phyloP scores from a whole-genome alignment of 2,797 vertebrate species.

The Tamandua tetradactyla region DNA sequence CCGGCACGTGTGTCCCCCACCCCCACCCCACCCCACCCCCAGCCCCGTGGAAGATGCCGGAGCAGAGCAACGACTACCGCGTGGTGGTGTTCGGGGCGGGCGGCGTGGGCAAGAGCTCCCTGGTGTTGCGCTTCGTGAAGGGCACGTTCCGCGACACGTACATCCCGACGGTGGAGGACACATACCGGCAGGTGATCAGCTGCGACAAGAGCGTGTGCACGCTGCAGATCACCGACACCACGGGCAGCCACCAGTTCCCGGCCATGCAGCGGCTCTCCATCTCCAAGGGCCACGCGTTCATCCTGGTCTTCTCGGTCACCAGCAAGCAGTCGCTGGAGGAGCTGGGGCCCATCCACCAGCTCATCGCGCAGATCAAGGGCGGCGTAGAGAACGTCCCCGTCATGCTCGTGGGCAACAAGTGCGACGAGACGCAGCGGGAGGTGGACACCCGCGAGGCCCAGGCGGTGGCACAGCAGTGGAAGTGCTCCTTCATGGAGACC shows the following conservation, averaged over 20 bases:
- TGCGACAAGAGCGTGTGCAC: slow-evolving; percentile 98
- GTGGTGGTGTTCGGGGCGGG: slow-evolving; percentile 98
- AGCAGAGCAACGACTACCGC: slow-evolving; percentile 97
- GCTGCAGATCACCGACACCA: slow-evolving; percentile 97
- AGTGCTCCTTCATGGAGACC: slow-evolving; percentile 99
- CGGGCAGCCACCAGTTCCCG: slow-evolving; percentile 97
- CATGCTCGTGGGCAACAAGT: slow-evolving; percentile 99
- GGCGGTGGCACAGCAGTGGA: slow-evolving; percentile 95
- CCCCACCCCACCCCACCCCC: background rate
- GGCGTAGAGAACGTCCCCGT: slow-evolving; percentile 95
- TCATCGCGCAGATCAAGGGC: slow-evolving; percentile 96
- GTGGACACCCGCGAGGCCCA: slow-evolving; percentile 95
- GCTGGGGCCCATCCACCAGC: slow-evolving; percentile 95
- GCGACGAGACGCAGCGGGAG: slow-evolving; percentile 95
- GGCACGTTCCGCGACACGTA: slow-evolving; percentile 98
- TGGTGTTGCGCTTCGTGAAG: slow-evolving; percentile 97
- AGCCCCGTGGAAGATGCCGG: slow-evolving; percentile 91
- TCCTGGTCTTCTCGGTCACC: slow-evolving; percentile 96
- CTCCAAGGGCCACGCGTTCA: slow-evolving; percentile 97
- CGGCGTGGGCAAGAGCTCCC: slow-evolving; percentile 96
- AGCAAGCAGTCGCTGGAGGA: slow-evolving; percentile 96
- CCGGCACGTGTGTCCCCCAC: background rate
- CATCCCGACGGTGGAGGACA: slow-evolving; percentile 98
- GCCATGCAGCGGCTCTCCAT: slow-evolving; percentile 98
- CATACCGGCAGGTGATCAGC: slow-evolving; percentile 98